These are phyloP conservation scores for Plestiodon gilberti DNA, from an alignment of 2,113 vertebrate species.

Conservation along the genomic window DNA sequence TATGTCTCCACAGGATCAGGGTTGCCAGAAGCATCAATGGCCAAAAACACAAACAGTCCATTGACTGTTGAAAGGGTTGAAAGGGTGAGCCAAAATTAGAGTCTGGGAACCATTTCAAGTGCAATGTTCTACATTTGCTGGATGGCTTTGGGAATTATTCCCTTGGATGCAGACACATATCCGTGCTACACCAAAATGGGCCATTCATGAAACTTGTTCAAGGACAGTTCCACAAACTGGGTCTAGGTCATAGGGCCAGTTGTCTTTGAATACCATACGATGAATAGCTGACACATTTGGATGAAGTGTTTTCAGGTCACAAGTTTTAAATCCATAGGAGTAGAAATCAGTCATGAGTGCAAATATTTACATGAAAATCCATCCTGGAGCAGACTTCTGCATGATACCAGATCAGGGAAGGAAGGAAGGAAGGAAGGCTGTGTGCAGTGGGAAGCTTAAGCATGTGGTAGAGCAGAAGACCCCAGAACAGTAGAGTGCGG, in stretches of 20 bases:
- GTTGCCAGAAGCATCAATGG: slow-evolving; percentile 5
- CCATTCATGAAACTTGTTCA: neutral
- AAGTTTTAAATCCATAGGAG: neutral
- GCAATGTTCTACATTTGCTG: neutral
- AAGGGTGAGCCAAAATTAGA: slow-evolving; percentile 15
- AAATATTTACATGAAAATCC: neutral
- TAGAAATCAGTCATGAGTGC: neutral
- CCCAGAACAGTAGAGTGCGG: too few species aligned
- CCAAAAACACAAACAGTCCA: neutral
- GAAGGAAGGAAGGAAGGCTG: neutral
- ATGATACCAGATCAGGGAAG: too few species aligned
- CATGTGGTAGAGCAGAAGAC: neutral
- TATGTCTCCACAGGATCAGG: neutral
- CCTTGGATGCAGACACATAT: neutral
- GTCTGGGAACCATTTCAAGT: slow-evolving; percentile 8
- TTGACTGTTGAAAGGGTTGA: slow-evolving; percentile 9
- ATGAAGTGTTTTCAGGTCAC: neutral
- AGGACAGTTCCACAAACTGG: neutral
- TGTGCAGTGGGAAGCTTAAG: neutral
- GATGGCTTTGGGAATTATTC: neutral
- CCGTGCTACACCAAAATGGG: neutral
- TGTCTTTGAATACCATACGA: neutral
- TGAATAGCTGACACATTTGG: neutral
- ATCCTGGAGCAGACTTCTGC: neutral
- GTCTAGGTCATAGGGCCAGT: neutral